Conservation (phyloP, 2,888 invertebrate species). For the Drosophila fungiperda region DNA sequence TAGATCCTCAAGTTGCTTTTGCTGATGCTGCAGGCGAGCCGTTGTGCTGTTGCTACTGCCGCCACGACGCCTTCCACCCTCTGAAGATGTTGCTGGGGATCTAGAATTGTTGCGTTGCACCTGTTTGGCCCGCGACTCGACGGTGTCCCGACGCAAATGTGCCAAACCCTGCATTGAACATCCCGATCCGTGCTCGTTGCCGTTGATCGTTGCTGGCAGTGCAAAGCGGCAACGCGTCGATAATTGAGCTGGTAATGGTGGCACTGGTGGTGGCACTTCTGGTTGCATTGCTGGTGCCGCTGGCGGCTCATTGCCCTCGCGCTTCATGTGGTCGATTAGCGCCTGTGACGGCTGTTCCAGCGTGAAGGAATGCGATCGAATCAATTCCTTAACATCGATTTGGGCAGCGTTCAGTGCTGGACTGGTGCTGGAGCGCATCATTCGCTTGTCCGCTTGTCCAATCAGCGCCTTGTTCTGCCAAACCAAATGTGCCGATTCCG, state of each 20-base stretch:
- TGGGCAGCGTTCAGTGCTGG: conserved; percentile 61
- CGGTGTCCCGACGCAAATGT: conserved; percentile 76
- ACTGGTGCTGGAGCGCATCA: conserved; percentile 79
- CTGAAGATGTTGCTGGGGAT: conserved; percentile 13
- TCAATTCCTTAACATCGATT: conserved; percentile 62
- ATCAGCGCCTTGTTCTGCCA: conserved; percentile 29
- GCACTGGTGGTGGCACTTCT: background rate
- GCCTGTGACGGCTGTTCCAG: conserved; percentile 91
- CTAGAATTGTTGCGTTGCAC: conserved; percentile 62
- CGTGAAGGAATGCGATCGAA: conserved; percentile 92
- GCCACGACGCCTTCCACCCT: conserved; percentile 2
- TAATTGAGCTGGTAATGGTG: background rate
- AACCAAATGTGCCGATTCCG: conserved; percentile 5
- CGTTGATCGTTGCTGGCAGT: background rate
- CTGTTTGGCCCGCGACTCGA: conserved; percentile 83
- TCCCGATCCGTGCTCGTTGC: background rate
- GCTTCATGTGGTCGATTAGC: conserved; percentile 85
- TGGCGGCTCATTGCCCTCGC: conserved; percentile 22
- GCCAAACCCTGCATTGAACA: conserved; percentile 34
- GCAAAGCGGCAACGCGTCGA: conserved; percentile 27
- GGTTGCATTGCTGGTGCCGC: background rate
- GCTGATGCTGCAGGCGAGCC: conserved; percentile 37
- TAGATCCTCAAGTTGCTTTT: conserved; percentile 42
- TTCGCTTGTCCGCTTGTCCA: conserved; percentile 38
- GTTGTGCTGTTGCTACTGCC: conserved; percentile 19